Evolutionary conservation across 2,888 invertebrate genomes (phyloP), one percentile per base, ranked within the genome.

Genomic region (Punctoribates punctum): DNA sequence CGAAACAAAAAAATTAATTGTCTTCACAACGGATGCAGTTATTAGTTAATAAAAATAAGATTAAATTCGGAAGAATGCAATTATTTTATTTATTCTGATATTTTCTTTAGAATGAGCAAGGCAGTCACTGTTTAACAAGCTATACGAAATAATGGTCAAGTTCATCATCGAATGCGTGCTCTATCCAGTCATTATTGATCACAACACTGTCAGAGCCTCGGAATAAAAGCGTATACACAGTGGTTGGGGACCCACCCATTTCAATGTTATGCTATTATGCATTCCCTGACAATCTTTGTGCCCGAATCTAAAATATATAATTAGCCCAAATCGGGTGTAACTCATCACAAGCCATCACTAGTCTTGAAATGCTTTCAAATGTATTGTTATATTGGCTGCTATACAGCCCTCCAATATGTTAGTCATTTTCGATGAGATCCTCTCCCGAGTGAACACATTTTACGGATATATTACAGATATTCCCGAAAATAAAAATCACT

Each of bases 251-350:
- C 23, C 72, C 23, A 34, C 65, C 62, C 62, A 29, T 62, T 27
- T 27, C 17, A 62, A 62, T 62, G 38, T 38, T 17, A 27, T 29
- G 23, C 48, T 42, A 9, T 42, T 48, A 25, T 72, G n/a, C 48
- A 72, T 72, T 25, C 42, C 48, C 17, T 72, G 72, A 48, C 72
- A 48, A 72, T 72, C 72, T 72, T 72, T 72, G 48, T 72, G 72
- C 48, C 15, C 20, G 42, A 46, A 72, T 48, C 46, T 8, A 42
- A 72, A 46, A 72, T 72, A 72, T 72, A 72, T 72, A 72, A 72
- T 72, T 72, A 72, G 72, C 72, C 25, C 15, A 72, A 72, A 72
- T 48, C 72, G 72, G 72, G 72, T 23, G 72, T 46, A 48, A 72
- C 72, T 72, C 48, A 72, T 72, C 72, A 72, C 20, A 46, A 72